These are phyloP conservation scores for Thalassophryne amazonica DNA, from an alignment of 2,797 vertebrate species.

Conservation along the genomic window DNA sequence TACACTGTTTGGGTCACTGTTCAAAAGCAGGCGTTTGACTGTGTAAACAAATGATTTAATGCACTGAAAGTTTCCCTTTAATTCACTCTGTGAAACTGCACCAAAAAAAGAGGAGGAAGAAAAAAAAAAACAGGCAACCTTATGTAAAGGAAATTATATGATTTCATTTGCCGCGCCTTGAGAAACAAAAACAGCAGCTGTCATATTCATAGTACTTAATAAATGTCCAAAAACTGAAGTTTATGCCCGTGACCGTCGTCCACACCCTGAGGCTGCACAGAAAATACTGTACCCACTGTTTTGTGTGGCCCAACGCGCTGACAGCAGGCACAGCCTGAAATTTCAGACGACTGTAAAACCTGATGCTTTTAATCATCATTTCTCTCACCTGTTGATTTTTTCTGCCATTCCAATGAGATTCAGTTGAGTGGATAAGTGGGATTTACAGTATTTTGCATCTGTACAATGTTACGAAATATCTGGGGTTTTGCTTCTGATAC, in stretches of 20 bases:
- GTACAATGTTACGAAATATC: background rate
- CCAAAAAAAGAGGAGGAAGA: conserved; percentile 13
- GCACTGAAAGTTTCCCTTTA: conserved; percentile 66
- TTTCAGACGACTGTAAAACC: conserved; percentile 21
- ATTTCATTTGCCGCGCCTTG: conserved; percentile 72
- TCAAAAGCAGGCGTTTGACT: conserved; percentile 64
- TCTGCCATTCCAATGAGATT: background rate
- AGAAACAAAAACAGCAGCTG: conserved; percentile 57
- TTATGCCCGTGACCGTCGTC: conserved; percentile 62
- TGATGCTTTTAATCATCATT: conserved; percentile 23
- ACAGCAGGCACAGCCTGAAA: conserved; percentile 6
- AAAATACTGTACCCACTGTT: conserved; percentile 54
- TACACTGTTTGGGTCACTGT: conserved; percentile 42
- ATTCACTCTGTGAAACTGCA: conserved; percentile 60
- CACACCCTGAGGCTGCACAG: conserved; percentile 52
- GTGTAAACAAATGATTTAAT: conserved; percentile 79
- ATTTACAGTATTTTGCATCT: background rate
- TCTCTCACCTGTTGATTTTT: conserved; percentile 4
- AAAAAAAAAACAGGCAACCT: conserved; percentile 22
- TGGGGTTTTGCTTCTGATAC: background rate
- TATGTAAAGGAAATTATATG: conserved; percentile 70
- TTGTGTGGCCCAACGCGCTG: conserved; percentile 13
- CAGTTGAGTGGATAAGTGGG: background rate
- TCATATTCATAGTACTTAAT: conserved; percentile 69
- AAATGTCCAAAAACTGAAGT: conserved; percentile 71